A percentile compares a stretch with the other conserved stretches of the same genome.
Evolutionary conservation across 2,113 vertebrate species (phyloP).

Genomic region (Myotis davidii): DNA sequence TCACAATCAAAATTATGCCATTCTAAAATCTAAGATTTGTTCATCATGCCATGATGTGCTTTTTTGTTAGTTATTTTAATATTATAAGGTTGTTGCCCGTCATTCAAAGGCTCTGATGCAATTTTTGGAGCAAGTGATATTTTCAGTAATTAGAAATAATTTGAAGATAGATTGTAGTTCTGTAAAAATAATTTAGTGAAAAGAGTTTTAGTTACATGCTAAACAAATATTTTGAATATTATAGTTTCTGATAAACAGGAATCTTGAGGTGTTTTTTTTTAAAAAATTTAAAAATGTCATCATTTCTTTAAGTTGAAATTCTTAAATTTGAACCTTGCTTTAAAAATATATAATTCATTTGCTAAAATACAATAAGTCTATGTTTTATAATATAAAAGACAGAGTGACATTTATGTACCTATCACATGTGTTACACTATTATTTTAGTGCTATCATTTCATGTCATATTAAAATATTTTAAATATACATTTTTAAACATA

Average conservation of each 20-base stretch:
- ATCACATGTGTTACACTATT: not conserved
- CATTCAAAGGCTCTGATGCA: not conserved
- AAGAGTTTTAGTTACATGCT: not conserved
- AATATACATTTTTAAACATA: not conserved
- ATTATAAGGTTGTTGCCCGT: not conserved
- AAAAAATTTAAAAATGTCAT: not conserved
- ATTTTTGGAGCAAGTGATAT: not conserved
- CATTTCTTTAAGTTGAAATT: constrained; percentile 41
- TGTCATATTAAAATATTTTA: constrained; percentile 26
- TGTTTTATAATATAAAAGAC: not conserved
- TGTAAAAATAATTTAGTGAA: not conserved
- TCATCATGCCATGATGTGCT: not conserved
- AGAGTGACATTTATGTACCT: not conserved
- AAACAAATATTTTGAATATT: not conserved
- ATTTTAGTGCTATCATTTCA: constrained; percentile 14
- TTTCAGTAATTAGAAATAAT: constrained; percentile 32
- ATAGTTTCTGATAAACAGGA: not conserved
- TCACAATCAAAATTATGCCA: not conserved
- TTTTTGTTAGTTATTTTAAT: not conserved
- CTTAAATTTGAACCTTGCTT: not conserved
- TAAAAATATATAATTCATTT: not conserved
- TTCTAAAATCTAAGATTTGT: not conserved
- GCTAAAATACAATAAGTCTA: not conserved
- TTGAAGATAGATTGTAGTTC: not conserved
- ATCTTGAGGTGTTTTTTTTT: not conserved